Conservation (phyloP, 2,113 vertebrate species). For the Stomatorhinus ivindoensis region DNA sequence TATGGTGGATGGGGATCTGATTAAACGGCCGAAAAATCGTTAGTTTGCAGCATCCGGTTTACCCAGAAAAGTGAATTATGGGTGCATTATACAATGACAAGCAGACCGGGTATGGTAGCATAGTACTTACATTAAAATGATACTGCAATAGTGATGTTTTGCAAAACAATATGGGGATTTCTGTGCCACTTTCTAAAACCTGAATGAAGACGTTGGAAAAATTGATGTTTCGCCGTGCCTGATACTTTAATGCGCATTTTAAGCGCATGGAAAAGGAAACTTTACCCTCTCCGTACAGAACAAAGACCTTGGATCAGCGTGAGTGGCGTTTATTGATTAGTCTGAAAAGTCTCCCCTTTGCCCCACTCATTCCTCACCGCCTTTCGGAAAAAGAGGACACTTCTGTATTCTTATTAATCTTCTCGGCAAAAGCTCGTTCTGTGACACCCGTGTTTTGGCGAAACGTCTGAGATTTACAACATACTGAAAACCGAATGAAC, state of each 20-base stretch:
- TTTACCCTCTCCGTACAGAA: not conserved
- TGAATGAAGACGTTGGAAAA: not conserved
- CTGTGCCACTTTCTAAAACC: not conserved
- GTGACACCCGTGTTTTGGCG: not conserved
- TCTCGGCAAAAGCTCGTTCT: not conserved
- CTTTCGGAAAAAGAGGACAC: not conserved
- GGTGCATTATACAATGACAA: not conserved
- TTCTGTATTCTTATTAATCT: constrained; percentile 1
- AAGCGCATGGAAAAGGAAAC: not conserved
- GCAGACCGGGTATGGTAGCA: not conserved
- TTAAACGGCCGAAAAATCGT: not conserved
- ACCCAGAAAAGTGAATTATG: not conserved
- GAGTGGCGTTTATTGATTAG: not conserved
- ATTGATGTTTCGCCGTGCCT: not conserved
- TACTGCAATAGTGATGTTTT: not conserved
- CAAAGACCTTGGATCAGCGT: not conserved
- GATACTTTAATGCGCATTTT: not conserved
- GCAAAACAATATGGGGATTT: not conserved
- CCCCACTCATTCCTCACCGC: not conserved
- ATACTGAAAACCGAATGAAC: not conserved
- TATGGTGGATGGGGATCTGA: not conserved
- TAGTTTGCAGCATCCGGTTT: not conserved
- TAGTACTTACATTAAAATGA: not conserved
- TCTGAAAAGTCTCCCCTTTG: not conserved
- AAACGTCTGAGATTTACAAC: not conserved